These are phyloP conservation scores for Ferrisia virgata DNA, from an alignment of 2,888 invertebrate genomes.

Conservation along the genomic window DNA sequence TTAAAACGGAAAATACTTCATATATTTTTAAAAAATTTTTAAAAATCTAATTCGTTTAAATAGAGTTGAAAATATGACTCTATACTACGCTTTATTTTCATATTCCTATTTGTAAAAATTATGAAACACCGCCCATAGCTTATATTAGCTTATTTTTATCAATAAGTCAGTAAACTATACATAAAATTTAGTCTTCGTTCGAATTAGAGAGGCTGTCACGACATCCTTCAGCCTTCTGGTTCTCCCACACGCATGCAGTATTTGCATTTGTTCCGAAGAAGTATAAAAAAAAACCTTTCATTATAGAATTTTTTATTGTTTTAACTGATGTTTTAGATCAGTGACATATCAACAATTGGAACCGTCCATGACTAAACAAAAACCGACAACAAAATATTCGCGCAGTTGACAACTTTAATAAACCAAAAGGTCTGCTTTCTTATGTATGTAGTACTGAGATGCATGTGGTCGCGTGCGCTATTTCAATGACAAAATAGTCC, in stretches of 20 bases:
- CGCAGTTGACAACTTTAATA: constrained; percentile 1
- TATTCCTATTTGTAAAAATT: no score
- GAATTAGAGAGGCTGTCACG: not conserved
- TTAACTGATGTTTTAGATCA: constrained; percentile 39
- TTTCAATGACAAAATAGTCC: not conserved
- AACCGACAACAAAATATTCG: constrained; percentile 32
- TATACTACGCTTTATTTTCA: no score
- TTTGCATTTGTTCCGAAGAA: not conserved
- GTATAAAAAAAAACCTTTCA: constrained; percentile 6
- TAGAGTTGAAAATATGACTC: no score
- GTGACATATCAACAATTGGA: constrained; percentile 39
- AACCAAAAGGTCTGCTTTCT: constrained; percentile 20
- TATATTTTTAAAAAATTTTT: no score
- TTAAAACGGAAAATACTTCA: no score
- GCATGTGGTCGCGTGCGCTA: constrained; percentile 24
- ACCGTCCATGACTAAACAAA: constrained; percentile 39
- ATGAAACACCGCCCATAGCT: not conserved
- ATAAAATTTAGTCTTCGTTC: not conserved
- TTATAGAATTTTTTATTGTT: constrained; percentile 28
- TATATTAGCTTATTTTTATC: no score
- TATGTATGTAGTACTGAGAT: not conserved
- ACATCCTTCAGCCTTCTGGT: not conserved
- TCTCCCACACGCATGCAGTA: not conserved
- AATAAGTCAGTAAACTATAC: not conserved
- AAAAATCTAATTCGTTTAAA: no score